These are phyloP conservation scores for Luidia sarsii DNA, from an alignment of 53 echinoderm and acorn worm species.

Conservation along the genomic window DNA sequence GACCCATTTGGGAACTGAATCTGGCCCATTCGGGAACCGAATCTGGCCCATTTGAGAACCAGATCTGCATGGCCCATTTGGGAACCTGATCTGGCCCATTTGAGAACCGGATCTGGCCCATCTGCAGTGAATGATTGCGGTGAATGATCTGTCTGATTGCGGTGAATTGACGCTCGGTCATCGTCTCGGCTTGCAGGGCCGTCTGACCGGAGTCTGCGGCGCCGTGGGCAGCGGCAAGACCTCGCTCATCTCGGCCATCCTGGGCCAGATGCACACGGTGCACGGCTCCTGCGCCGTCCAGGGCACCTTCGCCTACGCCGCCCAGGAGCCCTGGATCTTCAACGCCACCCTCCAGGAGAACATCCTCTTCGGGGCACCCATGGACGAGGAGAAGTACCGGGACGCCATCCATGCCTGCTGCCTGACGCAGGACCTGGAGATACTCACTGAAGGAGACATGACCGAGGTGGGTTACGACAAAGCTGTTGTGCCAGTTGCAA, in stretches of 20 bases:
- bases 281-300: conserved; percentile 70
- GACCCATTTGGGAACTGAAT: too few species aligned
- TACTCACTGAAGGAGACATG: conserved; percentile 86
- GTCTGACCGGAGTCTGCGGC: conserved; percentile 86
- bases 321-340: conserved; percentile 97
- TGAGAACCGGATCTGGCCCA: too few species aligned
- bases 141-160: too few species aligned
- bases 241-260: conserved; percentile 84
- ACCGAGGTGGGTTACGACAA: conserved; percentile 74
- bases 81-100: too few species aligned
- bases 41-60: too few species aligned
- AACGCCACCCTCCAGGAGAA: conserved; percentile 93
- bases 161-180: too few species aligned
- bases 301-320: conserved; percentile 91
- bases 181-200: too few species aligned
- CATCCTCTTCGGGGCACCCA: conserved; percentile 84
- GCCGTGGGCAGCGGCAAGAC: conserved; percentile 89
- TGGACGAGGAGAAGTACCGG: conserved; percentile 76
- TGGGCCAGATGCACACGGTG: conserved; percentile 87
- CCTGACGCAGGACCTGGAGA: conserved; percentile 82
- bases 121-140: too few species aligned
- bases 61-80: too few species aligned
- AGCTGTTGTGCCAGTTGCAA: too few species aligned
- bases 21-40: too few species aligned
- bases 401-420: conserved; percentile 69